Conservation (phyloP, 64 coral and sea anemone species). For the Catalaphyllia jardinei region DNA sequence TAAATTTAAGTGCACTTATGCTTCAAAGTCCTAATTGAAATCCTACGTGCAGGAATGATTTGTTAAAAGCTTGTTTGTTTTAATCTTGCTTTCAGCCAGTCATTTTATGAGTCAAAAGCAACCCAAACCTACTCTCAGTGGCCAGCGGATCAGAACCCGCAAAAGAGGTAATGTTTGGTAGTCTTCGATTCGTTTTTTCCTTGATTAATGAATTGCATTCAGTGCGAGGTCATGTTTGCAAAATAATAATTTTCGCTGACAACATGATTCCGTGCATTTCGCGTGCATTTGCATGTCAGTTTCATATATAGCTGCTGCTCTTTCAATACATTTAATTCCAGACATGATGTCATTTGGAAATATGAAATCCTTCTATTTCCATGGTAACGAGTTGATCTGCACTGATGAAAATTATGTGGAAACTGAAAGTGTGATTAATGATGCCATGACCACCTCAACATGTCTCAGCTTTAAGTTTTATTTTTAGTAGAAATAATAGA, state of each 20-base stretch:
- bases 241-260: too few species aligned
- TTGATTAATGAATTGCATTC: neutral
- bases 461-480: neutral
- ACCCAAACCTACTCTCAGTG: constrained; percentile 99
- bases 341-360: too few species aligned
- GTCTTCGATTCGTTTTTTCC: neutral
- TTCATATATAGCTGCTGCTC: too few species aligned
- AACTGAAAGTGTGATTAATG: too few species aligned
- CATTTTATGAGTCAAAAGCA: constrained; percentile 99
- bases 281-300: too few species aligned
- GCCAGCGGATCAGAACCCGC: constrained; percentile 99
- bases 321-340: too few species aligned
- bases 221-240: too few species aligned
- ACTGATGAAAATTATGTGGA: too few species aligned
- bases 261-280: too few species aligned
- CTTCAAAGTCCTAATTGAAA: neutral
- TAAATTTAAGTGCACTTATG: neutral
- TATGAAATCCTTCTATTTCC: too few species aligned
- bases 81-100: constrained; percentile 73
- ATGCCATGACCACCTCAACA: neutral
- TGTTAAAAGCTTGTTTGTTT: neutral
- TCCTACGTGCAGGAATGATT: neutral
- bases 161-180: constrained; percentile 84
- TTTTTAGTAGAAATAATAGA: too few species aligned
- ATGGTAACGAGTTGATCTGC: too few species aligned